Evolutionary conservation across 2,113 vertebrate genomes (phyloP).

Genomic region (Tiliqua scincoides): DNA sequence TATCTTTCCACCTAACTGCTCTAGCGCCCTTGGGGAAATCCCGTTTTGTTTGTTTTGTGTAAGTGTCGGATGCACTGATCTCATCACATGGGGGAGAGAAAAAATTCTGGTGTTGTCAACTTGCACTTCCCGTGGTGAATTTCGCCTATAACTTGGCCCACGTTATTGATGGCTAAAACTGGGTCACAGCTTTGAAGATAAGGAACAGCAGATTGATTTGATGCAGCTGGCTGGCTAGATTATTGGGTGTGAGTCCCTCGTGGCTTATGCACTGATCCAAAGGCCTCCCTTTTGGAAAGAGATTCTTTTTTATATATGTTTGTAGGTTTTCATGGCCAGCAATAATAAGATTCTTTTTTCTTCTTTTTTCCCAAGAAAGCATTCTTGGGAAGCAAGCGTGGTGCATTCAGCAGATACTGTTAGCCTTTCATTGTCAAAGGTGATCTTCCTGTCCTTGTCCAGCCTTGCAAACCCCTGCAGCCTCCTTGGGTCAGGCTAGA

Average conservation of each 20-base stretch:
- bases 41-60: conserved; percentile 44
- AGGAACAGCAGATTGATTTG: neutral
- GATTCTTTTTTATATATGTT: neutral
- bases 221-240: neutral
- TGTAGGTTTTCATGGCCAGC: no score
- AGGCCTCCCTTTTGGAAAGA: neutral
- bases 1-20: conserved; percentile 63
- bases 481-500: no score
- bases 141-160: conserved; percentile 35
- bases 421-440: neutral
- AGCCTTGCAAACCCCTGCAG: neutral
- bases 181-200: neutral
- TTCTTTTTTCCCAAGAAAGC: neutral
- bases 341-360: no score
- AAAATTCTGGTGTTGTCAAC: conserved; percentile 64
- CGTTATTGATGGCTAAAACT: no score
- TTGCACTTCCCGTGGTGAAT: neutral
- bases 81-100: conserved; percentile 54
- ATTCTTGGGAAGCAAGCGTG: neutral
- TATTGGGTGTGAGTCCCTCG: neutral
- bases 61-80: conserved; percentile 55
- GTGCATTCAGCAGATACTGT: neutral
- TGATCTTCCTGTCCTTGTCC: neutral
- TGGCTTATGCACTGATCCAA: neutral
- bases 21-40: conserved; percentile 53